Evolutionary conservation across 2,888 invertebrate species (phyloP).

Genomic region (Incurvaria masculella): DNA sequence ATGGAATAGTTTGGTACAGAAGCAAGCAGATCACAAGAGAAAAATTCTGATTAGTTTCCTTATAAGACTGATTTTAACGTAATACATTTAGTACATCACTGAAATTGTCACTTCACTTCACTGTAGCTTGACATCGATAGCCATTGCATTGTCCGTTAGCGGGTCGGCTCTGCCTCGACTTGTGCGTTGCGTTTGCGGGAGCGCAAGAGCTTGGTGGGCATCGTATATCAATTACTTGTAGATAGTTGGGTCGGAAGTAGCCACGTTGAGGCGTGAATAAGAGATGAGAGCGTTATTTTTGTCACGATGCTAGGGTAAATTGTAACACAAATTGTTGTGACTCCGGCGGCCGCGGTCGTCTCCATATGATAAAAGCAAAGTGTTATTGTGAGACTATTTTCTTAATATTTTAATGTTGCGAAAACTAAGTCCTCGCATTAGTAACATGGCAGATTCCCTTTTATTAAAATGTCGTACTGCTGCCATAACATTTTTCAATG

Average conservation of each 20-base stretch:
- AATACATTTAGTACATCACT: not conserved
- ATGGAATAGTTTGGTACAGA: too few species aligned
- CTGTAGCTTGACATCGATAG: too few species aligned
- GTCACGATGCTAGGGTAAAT: constrained; percentile 39
- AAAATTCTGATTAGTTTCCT: constrained; percentile 10
- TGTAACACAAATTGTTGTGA: constrained; percentile 32
- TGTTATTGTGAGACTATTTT: too few species aligned
- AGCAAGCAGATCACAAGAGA: too few species aligned
- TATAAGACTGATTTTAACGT: constrained; percentile 43
- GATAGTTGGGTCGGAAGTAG: constrained; percentile 5
- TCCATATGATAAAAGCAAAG: constrained; percentile 5
- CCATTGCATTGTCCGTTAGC: constrained; percentile 1
- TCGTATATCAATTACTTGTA: constrained; percentile 43
- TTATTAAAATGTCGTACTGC: too few species aligned
- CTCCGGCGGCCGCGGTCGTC: constrained; percentile 42
- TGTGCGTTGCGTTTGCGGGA: constrained; percentile 29
- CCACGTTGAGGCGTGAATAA: constrained; percentile 28
- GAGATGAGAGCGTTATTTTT: constrained; percentile 49
- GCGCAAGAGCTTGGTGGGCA: not conserved
- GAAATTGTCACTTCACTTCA: too few species aligned
- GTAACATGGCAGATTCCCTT: too few species aligned
- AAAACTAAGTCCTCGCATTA: too few species aligned
- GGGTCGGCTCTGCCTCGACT: constrained; percentile 13
- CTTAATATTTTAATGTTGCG: too few species aligned
- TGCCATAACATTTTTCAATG: too few species aligned